Base-by-base conservation (phyloP, 2,888 invertebrate species). In the Lottia scabra region DNA sequence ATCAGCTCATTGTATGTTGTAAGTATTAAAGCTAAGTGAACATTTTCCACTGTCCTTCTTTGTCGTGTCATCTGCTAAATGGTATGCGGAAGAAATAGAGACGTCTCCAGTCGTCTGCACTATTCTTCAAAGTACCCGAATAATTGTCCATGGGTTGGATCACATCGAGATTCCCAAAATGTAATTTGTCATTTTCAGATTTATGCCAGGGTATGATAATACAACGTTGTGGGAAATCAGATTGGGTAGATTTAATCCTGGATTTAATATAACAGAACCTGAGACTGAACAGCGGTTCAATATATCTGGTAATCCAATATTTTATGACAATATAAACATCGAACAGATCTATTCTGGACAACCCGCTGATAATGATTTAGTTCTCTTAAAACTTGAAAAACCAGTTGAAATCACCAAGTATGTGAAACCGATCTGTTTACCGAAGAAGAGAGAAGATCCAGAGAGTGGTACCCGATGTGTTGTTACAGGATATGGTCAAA, bases 401-500 rank as follows among this genome's bases (percentile, higher is more conserved):
- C 92, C 93, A 73, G 91, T 96, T 16, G 87, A 88, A 48, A 56
- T 96, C 94, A 15, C 73, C 48, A 91, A 92, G 16, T 92, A 92
- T 70, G 92, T 95, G n/a, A 92, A 92, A 84, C 96, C 96, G 2
- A 94, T 94, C 16, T 96, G 96, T 86, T 90, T 96, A 3, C 94
- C 95, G 0, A 89, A 91, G 68, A 91, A 91, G 0, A 78, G 72
- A 30, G 65, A 63, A 13, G 78, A 82, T 74, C 90, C 89, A 16
- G 90, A 73, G 46, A 75, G 79, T 10, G 75, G 76, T 8, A 74
- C 78, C 73, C 77, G 77, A 0, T 83, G 84, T 67, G 80, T 80
- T 1, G 79, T 84, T 19, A 81, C 82, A 1, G 84, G 84, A 10
- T 84, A 83, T 83, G 84, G 84, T 5, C 56, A 63, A n/a, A 65